A percentile compares a stretch with the other conserved stretches of the same genome.
These are phyloP conservation scores for Columba livia DNA, from an alignment of 2,113 vertebrate genomes.

Conservation along the genomic window DNA sequence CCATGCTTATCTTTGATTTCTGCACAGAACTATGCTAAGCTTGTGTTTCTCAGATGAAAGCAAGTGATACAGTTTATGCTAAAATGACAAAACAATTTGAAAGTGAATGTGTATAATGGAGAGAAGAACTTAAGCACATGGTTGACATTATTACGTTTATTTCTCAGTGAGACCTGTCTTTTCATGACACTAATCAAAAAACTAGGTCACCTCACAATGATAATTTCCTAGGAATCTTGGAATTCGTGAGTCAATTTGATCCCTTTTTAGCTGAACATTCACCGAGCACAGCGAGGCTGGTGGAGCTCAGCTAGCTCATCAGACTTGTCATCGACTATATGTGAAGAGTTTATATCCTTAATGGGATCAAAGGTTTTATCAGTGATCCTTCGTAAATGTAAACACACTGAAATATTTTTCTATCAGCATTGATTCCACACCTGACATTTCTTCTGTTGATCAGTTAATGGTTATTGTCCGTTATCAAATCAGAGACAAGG, in stretches of 20 bases:
- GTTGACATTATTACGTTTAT: slow-evolving; percentile 71
- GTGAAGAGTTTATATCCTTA: slow-evolving; percentile 79
- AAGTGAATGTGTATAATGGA: slow-evolving; percentile 68
- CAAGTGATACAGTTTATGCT: slow-evolving; percentile 73
- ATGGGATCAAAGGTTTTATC: slow-evolving; percentile 80
- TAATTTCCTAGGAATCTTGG: slow-evolving; percentile 77
- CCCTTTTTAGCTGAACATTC: slow-evolving; percentile 70
- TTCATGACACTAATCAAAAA: slow-evolving; percentile 77
- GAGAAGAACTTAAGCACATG: slow-evolving; percentile 72
- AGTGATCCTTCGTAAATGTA: slow-evolving; percentile 70
- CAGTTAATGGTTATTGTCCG: slow-evolving; percentile 75
- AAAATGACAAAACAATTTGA: slow-evolving; percentile 76
- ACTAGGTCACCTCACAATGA: slow-evolving; percentile 76
- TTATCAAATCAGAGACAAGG: slow-evolving; percentile 61
- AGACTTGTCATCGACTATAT: slow-evolving; percentile 73
- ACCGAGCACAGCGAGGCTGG: slow-evolving; percentile 54
- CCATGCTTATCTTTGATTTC: slow-evolving; percentile 63
- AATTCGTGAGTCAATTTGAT: slow-evolving; percentile 75
- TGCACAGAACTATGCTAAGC: slow-evolving; percentile 71
- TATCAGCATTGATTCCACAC: slow-evolving; percentile 72
- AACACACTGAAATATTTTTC: slow-evolving; percentile 71
- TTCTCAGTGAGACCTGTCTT: slow-evolving; percentile 77
- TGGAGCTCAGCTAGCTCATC: slow-evolving; percentile 63
- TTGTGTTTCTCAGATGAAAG: slow-evolving; percentile 67
- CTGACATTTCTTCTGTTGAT: slow-evolving; percentile 75